A percentile compares a stretch with the other conserved stretches of the same genome.
These are phyloP conservation scores for Heteronetta atricapilla DNA, from an alignment of 2,113 vertebrate genomes.

Conservation along the genomic window DNA sequence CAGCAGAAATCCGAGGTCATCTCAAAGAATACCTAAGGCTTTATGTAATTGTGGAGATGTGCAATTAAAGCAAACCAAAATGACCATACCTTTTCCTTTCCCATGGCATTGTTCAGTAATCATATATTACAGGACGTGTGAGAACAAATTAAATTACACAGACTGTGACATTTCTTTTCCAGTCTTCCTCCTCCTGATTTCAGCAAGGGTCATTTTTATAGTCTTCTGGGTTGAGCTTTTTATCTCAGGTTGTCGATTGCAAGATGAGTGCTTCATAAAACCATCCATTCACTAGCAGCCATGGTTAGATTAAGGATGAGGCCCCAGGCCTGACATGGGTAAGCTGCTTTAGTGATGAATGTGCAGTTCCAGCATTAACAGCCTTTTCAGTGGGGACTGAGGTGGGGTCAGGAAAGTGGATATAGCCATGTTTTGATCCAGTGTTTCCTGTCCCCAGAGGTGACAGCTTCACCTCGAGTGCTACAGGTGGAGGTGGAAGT, in stretches of 20 bases:
- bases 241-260: rapidly evolving
- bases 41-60: background rate
- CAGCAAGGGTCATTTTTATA: background rate
- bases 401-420: background rate
- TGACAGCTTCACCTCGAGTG: background rate
- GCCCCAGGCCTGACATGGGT: background rate
- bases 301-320: background rate
- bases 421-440: background rate
- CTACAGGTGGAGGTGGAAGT: background rate
- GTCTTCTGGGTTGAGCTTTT: background rate
- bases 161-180: background rate
- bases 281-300: background rate
- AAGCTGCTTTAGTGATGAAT: background rate
- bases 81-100: background rate
- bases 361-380: background rate
- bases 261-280: background rate
- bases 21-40: background rate
- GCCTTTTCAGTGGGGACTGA: background rate
- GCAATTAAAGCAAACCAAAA: background rate
- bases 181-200: background rate
- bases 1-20: background rate
- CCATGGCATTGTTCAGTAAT: background rate
- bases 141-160: background rate
- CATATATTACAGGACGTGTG: background rate
- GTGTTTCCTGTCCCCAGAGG: background rate